phyloP scores from a whole-genome alignment of 2,797 vertebrate genomes.

The Pteronotus mesoamericanus region DNA sequence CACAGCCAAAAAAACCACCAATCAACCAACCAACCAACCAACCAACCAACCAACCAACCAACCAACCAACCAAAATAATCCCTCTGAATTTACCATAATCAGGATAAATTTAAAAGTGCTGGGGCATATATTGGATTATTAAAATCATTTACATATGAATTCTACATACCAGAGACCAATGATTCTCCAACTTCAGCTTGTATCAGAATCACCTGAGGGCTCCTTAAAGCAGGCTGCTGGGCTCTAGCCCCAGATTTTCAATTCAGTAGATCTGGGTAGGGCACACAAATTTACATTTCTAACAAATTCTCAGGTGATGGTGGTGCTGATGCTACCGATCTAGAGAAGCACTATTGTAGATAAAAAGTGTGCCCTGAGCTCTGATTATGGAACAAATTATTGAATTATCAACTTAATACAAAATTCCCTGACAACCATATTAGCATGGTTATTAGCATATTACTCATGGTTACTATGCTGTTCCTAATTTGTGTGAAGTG shows the following conservation, averaged over 20 bases:
- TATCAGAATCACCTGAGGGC: neutral
- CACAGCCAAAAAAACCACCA: neutral
- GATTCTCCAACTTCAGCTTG: neutral
- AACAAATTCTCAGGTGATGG: neutral
- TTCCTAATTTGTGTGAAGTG: neutral
- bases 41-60: no score
- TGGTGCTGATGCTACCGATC: neutral
- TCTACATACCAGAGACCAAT: neutral
- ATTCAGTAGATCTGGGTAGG: neutral
- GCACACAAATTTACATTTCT: neutral
- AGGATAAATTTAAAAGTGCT: neutral
- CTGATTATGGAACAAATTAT: neutral
- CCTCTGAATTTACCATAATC: neutral
- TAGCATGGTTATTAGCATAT: slow-evolving; percentile 22
- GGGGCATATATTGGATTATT: neutral
- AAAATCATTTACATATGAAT: neutral
- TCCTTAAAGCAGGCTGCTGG: neutral
- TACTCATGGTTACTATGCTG: neutral
- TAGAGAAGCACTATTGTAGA: neutral
- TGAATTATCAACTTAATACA: neutral
- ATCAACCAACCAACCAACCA: no score
- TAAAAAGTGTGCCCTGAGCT: neutral
- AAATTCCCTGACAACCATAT: slow-evolving; percentile 1
- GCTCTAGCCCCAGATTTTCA: neutral
- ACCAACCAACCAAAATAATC: neutral